These are phyloP conservation scores for Autographa pulchrina DNA, from an alignment of 2,888 invertebrate species.

Conservation along the genomic window DNA sequence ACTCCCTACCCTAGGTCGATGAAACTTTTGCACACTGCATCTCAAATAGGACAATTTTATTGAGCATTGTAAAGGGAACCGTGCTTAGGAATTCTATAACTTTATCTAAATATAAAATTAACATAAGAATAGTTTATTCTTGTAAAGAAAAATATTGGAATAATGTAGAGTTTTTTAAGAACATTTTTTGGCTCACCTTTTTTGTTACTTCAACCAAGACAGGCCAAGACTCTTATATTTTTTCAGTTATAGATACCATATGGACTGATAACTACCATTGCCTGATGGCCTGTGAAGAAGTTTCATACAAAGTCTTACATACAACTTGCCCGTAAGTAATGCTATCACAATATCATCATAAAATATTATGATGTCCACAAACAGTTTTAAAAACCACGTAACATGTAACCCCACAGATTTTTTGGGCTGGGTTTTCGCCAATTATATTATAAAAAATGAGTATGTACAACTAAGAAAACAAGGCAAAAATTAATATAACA, in stretches of 20 bases:
- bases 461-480: too few relatives aligned
- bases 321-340: slow-evolving; percentile 83
- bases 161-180: neutral
- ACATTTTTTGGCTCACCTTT: neutral
- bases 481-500: too few relatives aligned
- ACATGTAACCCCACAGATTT: too few relatives aligned
- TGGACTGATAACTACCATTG: slow-evolving; percentile 83
- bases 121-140: neutral
- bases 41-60: neutral
- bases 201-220: neutral
- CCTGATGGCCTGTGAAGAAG: slow-evolving; percentile 90
- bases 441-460: too few relatives aligned
- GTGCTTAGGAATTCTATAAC: neutral
- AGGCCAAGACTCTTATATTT: neutral
- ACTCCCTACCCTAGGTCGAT: neutral
- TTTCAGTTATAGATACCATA: slow-evolving; percentile 35
- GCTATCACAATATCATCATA: neutral
- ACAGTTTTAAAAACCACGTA: too few relatives aligned
- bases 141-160: neutral
- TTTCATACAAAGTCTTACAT: slow-evolving; percentile 87
- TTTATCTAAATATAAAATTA: neutral
- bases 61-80: neutral
- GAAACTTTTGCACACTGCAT: neutral
- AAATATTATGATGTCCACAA: too few relatives aligned
- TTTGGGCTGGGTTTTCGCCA: too few relatives aligned